These are phyloP conservation scores for Tetrapedia diversipes DNA, from an alignment of 2,888 invertebrate species.

Conservation along the genomic window DNA sequence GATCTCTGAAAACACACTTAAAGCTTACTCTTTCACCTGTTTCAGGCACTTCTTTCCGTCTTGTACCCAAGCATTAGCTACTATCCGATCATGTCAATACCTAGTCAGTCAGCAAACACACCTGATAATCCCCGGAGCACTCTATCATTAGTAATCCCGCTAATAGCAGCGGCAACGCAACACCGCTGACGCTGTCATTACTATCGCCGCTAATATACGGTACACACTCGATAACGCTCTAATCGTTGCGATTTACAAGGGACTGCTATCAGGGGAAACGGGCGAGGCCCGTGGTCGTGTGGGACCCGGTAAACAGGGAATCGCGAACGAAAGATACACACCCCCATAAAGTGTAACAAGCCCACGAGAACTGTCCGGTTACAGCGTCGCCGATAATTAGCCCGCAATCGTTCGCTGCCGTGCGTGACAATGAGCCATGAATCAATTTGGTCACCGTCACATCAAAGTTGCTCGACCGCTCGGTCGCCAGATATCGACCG, in stretches of 20 bases:
- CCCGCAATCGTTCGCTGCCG: slow-evolving; percentile 52
- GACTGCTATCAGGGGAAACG: slow-evolving; percentile 3
- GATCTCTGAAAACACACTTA: too few species aligned
- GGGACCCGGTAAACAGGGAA: slow-evolving; percentile 6
- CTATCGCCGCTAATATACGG: slow-evolving; percentile 14
- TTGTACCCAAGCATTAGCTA: not conserved
- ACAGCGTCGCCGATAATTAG: slow-evolving; percentile 66
- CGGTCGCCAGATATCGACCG: slow-evolving; percentile 67
- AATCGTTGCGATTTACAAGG: slow-evolving; percentile 19
- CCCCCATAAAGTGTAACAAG: slow-evolving; percentile 14
- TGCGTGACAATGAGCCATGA: slow-evolving; percentile 74
- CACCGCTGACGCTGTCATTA: slow-evolving; percentile 17
- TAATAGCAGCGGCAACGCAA: slow-evolving; percentile 15
- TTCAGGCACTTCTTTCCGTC: not conserved
- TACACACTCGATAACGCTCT: slow-evolving; percentile 9
- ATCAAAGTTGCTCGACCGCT: slow-evolving; percentile 74
- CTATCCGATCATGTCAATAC: not conserved
- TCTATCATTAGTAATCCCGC: slow-evolving; percentile 21
- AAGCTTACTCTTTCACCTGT: not conserved
- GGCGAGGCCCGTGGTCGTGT: not conserved
- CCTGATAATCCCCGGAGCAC: slow-evolving; percentile 17
- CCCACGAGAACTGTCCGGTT: slow-evolving; percentile 1
- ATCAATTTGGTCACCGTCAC: slow-evolving; percentile 72
- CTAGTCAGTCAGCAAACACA: slow-evolving; percentile 11
- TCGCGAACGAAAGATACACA: not conserved